Evolutionary conservation across 2,113 vertebrate genomes (phyloP), one percentile per base, ranked within the genome.

Genomic region (Tylochromis polylepis): DNA sequence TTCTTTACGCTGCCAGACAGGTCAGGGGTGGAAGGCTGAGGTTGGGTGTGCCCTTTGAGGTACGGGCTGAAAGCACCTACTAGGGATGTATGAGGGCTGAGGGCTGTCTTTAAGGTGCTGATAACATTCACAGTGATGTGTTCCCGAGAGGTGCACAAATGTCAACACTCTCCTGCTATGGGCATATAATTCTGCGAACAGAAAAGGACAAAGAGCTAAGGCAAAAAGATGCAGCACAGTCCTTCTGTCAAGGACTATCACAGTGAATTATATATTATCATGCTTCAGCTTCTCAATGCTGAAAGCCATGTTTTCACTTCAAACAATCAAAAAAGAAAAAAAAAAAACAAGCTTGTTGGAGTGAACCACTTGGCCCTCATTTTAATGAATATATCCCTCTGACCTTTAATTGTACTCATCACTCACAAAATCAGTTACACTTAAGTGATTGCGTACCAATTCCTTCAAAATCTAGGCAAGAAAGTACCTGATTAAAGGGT

Each of bases 111-210:
- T 93, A 94, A 95, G 93, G 95, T 90, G 93, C 91, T 95, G 96
- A 96, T 96, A 97, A 96, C 95, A 97, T 96, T 96, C 95, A 97
- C 92, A 92, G 95, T 93, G 95, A 95, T 94, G 95, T 92, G 92
- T 90, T 96, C 95, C 95, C 91, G 89, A 88, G 96, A 93, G 96
- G 90, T 89, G 93, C 88, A 90, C 93, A 98, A 97, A 97, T 97
- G 96, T 97, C 96, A 96, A 81, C 57, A 89, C 95, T 95, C 93
- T 94, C 89, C 93, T 93, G 93, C 87, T 88, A 91, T 90, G 92
- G 93, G 94, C 94, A 91, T 91, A 92, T 94, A 93, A 96, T 96
- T 95, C 94, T 93, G 94, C 85, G 91, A 95, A 95, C 88, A 95
- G 22, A 95, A 96, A 93, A 92, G 92, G 91, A 91, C 92, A 92